These are phyloP conservation scores for Antennarius maculatus DNA, from an alignment of 2,797 vertebrate species.

Conservation along the genomic window DNA sequence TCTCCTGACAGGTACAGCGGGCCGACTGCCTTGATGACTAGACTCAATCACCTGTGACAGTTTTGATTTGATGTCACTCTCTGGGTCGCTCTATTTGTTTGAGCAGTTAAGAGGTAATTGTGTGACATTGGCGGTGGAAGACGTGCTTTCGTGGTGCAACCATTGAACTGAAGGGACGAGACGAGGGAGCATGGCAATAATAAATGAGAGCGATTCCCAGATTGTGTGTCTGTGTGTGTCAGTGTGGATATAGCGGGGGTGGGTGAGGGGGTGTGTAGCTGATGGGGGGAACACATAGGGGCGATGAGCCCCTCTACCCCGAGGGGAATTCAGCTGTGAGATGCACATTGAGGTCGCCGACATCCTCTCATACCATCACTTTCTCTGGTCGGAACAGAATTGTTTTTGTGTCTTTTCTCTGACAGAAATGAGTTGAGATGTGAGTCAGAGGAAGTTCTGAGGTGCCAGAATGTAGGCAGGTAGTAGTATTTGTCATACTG, in stretches of 20 bases:
- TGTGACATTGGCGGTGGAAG: slow-evolving; percentile 94
- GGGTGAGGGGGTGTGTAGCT: slow-evolving; percentile 42
- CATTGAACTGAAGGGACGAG: slow-evolving; percentile 80
- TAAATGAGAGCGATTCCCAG: slow-evolving; percentile 85
- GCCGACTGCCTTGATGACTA: slow-evolving; percentile 90
- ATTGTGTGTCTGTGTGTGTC: slow-evolving; percentile 44
- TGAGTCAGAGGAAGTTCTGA: slow-evolving; percentile 44
- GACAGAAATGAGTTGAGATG: slow-evolving; percentile 40
- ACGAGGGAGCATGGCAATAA: slow-evolving; percentile 84
- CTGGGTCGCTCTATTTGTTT: slow-evolving; percentile 97
- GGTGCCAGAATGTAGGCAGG: slow-evolving; percentile 9
- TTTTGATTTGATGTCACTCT: slow-evolving; percentile 99
- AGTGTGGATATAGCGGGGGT: slow-evolving; percentile 24
- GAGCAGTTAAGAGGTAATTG: slow-evolving; percentile 99
- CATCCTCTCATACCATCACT: slow-evolving; percentile 67
- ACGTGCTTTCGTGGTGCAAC: slow-evolving; percentile 83
- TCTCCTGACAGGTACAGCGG: slow-evolving; percentile 83
- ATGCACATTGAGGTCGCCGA: slow-evolving; percentile 75
- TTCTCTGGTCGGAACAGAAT: slow-evolving; percentile 54
- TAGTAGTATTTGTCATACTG: slow-evolving; percentile 33
- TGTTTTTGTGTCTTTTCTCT: slow-evolving; percentile 50
- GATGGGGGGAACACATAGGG: slow-evolving; percentile 62
- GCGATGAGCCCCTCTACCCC: slow-evolving; percentile 75
- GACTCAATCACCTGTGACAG: slow-evolving; percentile 99
- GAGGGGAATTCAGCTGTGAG: slow-evolving; percentile 77